Evolutionary conservation across 2,888 invertebrate genomes (phyloP).

Genomic region (Cheilosia scutellata): DNA sequence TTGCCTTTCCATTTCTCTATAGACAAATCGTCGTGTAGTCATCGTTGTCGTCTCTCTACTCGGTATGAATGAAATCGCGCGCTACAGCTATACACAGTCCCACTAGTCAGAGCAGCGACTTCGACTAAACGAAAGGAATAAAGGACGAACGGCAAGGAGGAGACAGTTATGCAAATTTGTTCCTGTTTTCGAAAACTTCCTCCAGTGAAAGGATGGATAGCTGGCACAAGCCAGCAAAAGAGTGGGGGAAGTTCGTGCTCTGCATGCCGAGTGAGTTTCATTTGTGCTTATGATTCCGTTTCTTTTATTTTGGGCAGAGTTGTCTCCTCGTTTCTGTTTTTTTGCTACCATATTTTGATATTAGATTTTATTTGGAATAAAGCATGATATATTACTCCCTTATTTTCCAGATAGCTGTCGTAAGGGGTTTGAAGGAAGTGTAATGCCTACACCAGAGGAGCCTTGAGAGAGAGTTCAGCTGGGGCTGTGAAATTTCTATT

Average conservation of each 20-base stretch:
- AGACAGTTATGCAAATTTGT: constrained; percentile 54
- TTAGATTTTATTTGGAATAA: constrained; percentile 68
- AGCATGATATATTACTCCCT: constrained; percentile 65
- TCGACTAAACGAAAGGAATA: constrained; percentile 13
- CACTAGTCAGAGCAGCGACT: neutral
- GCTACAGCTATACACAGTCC: constrained; percentile 19
- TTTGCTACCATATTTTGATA: constrained; percentile 41
- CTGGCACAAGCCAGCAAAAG: neutral
- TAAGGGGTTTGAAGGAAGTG: constrained; percentile 10
- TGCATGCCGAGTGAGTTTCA: constrained; percentile 65
- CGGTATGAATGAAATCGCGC: constrained; percentile 36
- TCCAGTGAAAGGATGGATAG: constrained; percentile 38
- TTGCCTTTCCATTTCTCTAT: constrained; percentile 2
- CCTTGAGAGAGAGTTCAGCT: constrained; percentile 21
- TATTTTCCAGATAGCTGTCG: constrained; percentile 61
- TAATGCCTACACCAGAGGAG: neutral
- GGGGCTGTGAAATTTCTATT: constrained; percentile 24
- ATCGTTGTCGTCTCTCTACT: constrained; percentile 15
- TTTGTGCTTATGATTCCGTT: constrained; percentile 63
- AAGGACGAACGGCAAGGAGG: constrained; percentile 18
- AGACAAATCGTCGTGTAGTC: constrained; percentile 57
- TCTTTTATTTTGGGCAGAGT: constrained; percentile 38
- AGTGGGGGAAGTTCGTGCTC: constrained; percentile 43
- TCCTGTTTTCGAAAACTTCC: constrained; percentile 61
- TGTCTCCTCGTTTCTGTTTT: neutral